Conservation (phyloP, 2,888 invertebrate genomes). For the Leptopilina drosophilae region DNA sequence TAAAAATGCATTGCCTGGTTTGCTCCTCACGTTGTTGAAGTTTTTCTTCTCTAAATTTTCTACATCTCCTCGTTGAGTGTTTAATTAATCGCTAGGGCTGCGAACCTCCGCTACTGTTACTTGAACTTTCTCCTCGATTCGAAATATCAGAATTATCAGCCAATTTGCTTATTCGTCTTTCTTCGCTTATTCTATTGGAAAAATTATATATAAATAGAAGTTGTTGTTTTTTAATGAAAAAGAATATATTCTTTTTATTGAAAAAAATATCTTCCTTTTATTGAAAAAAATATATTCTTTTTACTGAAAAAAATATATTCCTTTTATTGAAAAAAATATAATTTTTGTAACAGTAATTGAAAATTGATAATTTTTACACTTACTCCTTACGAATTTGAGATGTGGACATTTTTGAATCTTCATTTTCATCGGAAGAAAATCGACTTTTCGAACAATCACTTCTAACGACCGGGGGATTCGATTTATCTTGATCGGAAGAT, state of each 20-base stretch:
- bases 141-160: constrained; percentile 62
- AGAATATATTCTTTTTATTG: no score
- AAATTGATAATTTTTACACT: constrained; percentile 48
- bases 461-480: constrained; percentile 16
- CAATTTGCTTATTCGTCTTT: constrained; percentile 61
- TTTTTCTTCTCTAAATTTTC: constrained; percentile 57
- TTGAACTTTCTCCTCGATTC: constrained; percentile 60
- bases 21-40: constrained; percentile 59
- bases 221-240: no score
- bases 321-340: no score
- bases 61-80: constrained; percentile 58
- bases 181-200: constrained; percentile 58
- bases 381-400: constrained; percentile 66
- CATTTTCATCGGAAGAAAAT: constrained; percentile 64
- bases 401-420: constrained; percentile 59
- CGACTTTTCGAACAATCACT: constrained; percentile 56
- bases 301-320: no score
- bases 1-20: constrained; percentile 59
- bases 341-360: no score
- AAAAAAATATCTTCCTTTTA: no score
- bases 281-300: no score
- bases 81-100: constrained; percentile 67
- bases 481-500: constrained; percentile 46
- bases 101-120: constrained; percentile 61
- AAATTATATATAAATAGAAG: background rate